Evolutionary conservation across 2,888 invertebrate species (phyloP), one percentile per base, ranked within the genome.

Genomic region (Bellardia pandia): DNA sequence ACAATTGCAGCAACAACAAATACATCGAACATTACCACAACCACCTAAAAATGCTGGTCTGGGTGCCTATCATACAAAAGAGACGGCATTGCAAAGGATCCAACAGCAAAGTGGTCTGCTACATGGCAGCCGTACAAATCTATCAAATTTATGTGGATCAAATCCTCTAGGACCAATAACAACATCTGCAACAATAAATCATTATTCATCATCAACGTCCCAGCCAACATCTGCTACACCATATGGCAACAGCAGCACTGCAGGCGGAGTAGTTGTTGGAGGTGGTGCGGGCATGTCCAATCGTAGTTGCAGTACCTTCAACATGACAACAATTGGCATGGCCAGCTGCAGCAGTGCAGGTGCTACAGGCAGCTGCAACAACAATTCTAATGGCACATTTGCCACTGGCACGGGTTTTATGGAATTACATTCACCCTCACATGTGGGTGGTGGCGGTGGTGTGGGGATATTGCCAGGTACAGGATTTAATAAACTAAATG

Each of bases 61-160:
- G 4, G 91, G 91, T 14, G 91, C 90, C 5, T 92, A 86, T 60
- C 92, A 91, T 74, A 90, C 91, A 13, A 91, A 91, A 16, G 92
- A 91, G 82, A 74, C 91, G 37, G 90, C 91, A 14, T 45, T 92
- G 77, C 91, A 92, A 71, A 91, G 92, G 30, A 89, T 91, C 11
- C 92, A 92, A 78, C 91, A 92, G 84, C 92, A 93, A 86, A 91
- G 91, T 81, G 92, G 92, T 86, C 86, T 90, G 16, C 58, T 88
- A 13, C 80, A 86, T 30, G 88, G 87, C 56, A 87, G 87, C 78
- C 90, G 89, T 42, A 85, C 90, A 48, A 90, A 90, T 89, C 85
- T 89, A 76, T 85, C 87, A 42, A 80, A 86, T 71, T 69, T 89
- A 77, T 88, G 88, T 85, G 88, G 86, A 53, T 84, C 86, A 75